Base-by-base conservation (phyloP, 2,888 invertebrate species). In the Gnatocerus cornutus region DNA sequence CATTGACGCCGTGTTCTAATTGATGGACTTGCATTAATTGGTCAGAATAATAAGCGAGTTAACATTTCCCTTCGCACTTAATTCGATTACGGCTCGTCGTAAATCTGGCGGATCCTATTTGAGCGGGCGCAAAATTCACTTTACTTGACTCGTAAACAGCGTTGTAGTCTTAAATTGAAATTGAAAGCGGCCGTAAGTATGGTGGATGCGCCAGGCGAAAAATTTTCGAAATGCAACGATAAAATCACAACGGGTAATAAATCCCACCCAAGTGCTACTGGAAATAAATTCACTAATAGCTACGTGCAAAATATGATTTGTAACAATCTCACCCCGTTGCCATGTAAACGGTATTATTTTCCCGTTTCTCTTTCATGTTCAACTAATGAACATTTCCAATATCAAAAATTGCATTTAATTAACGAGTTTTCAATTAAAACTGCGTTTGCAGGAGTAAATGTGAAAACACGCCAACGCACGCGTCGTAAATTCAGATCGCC, bases 1-100 rank as follows among this genome's bases (percentile, higher is more conserved):
- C 59, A 13, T 33, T 45, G 10, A 43, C 56, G 39, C 37, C 41
- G 41, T 58, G 21, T 16, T 29, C 39, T 52, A 46, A 62, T 68
- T 68, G 68, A 56, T 53, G 55, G 55, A 29, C 39, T 41, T 9
- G 56, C 59, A 41, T 58, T 66, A 66, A 66, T 66, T 66, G 50
- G 48, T 50, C 45, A 46, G 46, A 45, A 56, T 55, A 65, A 65
- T 63, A 53, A 63, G 52, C 53, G 13, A 53, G 33, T 63, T 53
- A 46, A 59, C 59, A 59, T 59, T 45, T 45, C 59, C 45, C 29
- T 59, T 59, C 30, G 59, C 59, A 45, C 30, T 46, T 59, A 46
- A 59, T 46, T 59, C 59, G 46, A 46, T 59, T 43, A 58, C 29
- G 29, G 13, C 53, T 41, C 39, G 14, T 58, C 58, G 58, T 43